Conservation (phyloP, 30 jellyfish, hydroid and myxozoan species). For the Catostylus mosaicus region DNA sequence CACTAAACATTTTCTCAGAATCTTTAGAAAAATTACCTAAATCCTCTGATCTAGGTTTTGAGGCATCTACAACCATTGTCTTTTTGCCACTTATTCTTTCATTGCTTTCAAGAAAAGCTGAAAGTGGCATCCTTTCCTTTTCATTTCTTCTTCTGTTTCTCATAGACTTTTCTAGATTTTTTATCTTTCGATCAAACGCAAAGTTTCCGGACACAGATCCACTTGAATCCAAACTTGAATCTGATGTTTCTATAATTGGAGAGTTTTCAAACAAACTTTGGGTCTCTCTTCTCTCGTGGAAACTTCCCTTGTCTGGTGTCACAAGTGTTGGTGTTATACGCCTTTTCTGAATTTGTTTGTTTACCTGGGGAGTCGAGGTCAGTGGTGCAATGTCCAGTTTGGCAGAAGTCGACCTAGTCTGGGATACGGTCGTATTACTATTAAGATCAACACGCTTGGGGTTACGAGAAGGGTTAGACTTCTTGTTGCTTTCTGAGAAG, state of each 20-base stretch:
- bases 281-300: constrained; percentile 18
- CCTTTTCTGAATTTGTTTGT: constrained; percentile 29
- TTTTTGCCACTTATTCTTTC: background rate
- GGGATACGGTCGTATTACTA: background rate
- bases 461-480: constrained; percentile 1
- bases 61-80: background rate
- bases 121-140: constrained; percentile 28
- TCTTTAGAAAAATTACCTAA: no score
- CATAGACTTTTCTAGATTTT: constrained; percentile 23
- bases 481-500: background rate
- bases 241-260: constrained; percentile 24
- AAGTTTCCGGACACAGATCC: constrained; percentile 17
- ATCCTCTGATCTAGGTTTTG: no score
- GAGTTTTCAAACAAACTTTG: constrained; percentile 42
- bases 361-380: constrained; percentile 7
- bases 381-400: background rate
- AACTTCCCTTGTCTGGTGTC: constrained; percentile 38
- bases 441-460: constrained; percentile 18
- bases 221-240: constrained; percentile 47
- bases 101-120: constrained; percentile 29
- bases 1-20: no score
- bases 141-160: constrained; percentile 23
- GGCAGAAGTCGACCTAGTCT: background rate
- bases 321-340: constrained; percentile 90
- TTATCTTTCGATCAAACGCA: constrained; percentile 31